These are phyloP conservation scores for Drosophila miranda DNA, from an alignment of 1,140 invertebrate species.

Conservation along the genomic window DNA sequence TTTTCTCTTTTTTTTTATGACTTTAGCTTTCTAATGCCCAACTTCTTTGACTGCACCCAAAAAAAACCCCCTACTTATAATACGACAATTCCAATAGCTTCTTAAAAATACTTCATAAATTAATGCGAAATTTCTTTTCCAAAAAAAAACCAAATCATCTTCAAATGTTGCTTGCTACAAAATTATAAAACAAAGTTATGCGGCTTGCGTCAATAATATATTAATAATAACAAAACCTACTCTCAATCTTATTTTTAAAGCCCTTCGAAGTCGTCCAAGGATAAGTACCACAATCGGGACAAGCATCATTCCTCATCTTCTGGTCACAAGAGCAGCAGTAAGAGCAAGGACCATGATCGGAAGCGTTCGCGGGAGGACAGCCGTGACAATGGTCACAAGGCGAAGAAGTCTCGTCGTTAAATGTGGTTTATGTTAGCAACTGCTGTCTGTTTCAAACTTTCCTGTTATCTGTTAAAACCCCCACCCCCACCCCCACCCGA, in stretches of 20 bases:
- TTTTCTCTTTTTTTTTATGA: neutral
- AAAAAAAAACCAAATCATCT: slow-evolving; percentile 15
- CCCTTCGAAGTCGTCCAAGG: slow-evolving; percentile 75
- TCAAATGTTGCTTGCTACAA: slow-evolving; percentile 26
- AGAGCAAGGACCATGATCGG: slow-evolving; percentile 70
- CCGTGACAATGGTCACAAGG: slow-evolving; percentile 86
- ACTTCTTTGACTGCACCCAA: neutral
- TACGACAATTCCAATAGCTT: no score
- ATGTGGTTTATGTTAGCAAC: no score
- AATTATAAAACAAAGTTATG: neutral
- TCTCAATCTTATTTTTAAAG: slow-evolving; percentile 45
- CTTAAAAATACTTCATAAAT: slow-evolving; percentile 39
- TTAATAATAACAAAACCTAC: neutral
- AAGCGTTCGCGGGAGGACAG: slow-evolving; percentile 90
- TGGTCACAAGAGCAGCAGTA: slow-evolving; percentile 66
- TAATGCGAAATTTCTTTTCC: slow-evolving; percentile 29
- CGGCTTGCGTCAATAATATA: neutral
- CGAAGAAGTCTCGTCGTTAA: slow-evolving; percentile 86
- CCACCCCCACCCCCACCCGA: neutral
- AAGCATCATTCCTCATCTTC: slow-evolving; percentile 81
- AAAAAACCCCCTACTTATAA: no score
- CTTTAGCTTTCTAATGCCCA: no score
- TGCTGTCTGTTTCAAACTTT: neutral
- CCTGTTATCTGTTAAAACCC: slow-evolving; percentile 43
- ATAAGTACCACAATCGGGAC: slow-evolving; percentile 80